phyloP scores from a whole-genome alignment of 2,797 vertebrate species.

The Perdix hodgsoniae region DNA sequence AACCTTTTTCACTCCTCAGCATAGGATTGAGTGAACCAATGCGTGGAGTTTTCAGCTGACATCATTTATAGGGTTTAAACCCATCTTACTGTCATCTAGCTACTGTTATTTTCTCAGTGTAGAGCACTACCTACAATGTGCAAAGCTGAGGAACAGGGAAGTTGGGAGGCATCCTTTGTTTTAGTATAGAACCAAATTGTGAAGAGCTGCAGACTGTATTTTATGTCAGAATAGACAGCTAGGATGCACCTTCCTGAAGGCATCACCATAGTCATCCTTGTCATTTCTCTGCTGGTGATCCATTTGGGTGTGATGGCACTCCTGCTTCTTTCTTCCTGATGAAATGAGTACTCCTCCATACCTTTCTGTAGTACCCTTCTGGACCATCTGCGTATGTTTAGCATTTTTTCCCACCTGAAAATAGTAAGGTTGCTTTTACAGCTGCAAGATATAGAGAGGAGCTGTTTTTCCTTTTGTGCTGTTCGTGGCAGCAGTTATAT shows the following conservation, averaged over 20 bases:
- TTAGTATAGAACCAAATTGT: background rate
- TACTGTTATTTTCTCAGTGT: background rate
- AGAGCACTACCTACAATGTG: background rate
- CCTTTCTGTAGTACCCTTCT: background rate
- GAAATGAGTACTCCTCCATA: background rate
- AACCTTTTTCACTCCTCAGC: background rate
- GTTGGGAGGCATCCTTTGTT: background rate
- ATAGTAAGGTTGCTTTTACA: constrained; percentile 4
- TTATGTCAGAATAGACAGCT: background rate
- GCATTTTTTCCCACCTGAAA: constrained; percentile 32
- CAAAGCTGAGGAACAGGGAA: background rate
- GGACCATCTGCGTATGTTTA: background rate
- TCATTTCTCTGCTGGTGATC: background rate
- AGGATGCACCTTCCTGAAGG: background rate
- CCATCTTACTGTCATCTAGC: background rate
- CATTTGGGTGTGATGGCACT: background rate
- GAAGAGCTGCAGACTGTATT: background rate
- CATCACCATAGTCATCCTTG: background rate
- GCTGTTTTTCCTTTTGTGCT: background rate
- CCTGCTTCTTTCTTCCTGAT: background rate
- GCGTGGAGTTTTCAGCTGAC: background rate
- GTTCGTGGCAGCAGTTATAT: background rate
- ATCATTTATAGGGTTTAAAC: background rate
- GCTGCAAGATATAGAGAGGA: background rate
- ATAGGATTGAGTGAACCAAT: background rate